phyloP scores from a whole-genome alignment of 2,797 vertebrate species.

The Scarus forsteni region DNA sequence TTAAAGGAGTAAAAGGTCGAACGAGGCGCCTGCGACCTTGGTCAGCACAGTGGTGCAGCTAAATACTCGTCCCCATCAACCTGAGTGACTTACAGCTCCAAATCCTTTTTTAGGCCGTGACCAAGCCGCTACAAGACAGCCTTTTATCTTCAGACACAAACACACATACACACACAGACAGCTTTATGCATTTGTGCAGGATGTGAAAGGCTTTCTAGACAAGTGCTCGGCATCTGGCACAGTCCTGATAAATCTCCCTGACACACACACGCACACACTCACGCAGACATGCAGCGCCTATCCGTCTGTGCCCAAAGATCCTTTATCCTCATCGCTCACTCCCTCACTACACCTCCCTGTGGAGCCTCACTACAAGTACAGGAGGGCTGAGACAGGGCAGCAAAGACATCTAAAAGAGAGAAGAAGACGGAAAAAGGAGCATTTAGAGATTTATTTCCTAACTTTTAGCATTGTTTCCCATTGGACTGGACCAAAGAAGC shows the following conservation, averaged over 20 bases:
- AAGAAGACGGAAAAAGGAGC: conserved; percentile 17
- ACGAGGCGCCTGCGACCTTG: conserved; percentile 42
- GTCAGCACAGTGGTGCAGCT: conserved; percentile 45
- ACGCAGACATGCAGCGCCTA: conserved; percentile 15
- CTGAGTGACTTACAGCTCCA: conserved; percentile 68
- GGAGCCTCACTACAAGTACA: conserved; percentile 30
- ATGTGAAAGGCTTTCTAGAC: conserved; percentile 76
- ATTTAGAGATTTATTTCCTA: conserved; percentile 57
- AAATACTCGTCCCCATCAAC: conserved; percentile 69
- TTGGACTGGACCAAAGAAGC: conserved; percentile 49
- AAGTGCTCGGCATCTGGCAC: conserved; percentile 74
- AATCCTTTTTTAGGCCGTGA: conserved; percentile 74
- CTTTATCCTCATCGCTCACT: conserved; percentile 57
- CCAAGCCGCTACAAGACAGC: conserved; percentile 59
- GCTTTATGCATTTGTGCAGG: conserved; percentile 76
- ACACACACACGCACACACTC: conserved; percentile 16
- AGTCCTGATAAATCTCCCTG: conserved; percentile 77
- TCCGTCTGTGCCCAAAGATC: conserved; percentile 50
- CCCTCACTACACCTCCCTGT: conserved; percentile 43
- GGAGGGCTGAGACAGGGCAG: conserved; percentile 21
- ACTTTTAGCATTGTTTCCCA: conserved; percentile 55
- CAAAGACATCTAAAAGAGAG: not conserved
- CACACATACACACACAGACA: conserved; percentile 47
- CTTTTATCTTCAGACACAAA: conserved; percentile 73
- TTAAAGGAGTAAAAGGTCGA: conserved; percentile 2